phyloP scores from a whole-genome alignment of 2,113 vertebrate species.

The Blennius ocellaris region DNA sequence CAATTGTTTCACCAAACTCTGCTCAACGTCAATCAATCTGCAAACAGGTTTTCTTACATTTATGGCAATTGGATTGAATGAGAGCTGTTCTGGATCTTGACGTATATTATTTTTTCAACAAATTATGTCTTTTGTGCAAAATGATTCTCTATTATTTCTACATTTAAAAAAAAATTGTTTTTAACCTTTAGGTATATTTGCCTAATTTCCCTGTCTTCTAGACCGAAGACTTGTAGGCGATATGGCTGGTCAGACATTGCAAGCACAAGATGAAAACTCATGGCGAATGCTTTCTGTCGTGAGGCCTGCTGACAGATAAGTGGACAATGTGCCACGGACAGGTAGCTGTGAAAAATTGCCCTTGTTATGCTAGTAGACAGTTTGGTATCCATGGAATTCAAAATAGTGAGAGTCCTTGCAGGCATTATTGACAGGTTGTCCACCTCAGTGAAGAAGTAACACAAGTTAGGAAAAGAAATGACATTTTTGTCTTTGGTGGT shows the following conservation, averaged over 20 bases:
- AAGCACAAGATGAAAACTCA: slow-evolving; percentile 56
- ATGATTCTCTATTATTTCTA: slow-evolving; percentile 1
- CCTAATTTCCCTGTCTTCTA: slow-evolving; percentile 6
- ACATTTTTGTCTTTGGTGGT: no score
- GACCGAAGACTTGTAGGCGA: slow-evolving; percentile 23
- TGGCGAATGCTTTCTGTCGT: slow-evolving; percentile 64
- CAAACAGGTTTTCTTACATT: slow-evolving; percentile 35
- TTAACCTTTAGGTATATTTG: slow-evolving; percentile 25
- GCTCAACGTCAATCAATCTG: slow-evolving; percentile 55
- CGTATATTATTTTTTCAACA: slow-evolving; percentile 25
- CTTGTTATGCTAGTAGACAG: slow-evolving; percentile 64
- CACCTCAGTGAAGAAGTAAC: slow-evolving; percentile 19
- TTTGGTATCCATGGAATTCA: slow-evolving; percentile 70
- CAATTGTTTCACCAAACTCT: slow-evolving; percentile 65
- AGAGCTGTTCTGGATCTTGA: slow-evolving; percentile 9
- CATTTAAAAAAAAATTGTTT: background rate
- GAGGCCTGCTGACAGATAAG: slow-evolving; percentile 67
- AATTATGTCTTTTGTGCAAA: background rate
- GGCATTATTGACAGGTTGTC: slow-evolving; percentile 46
- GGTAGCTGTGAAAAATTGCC: slow-evolving; percentile 72
- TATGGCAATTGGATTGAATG: slow-evolving; percentile 4
- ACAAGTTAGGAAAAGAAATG: no score
- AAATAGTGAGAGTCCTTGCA: slow-evolving; percentile 51
- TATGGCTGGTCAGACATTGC: slow-evolving; percentile 29
- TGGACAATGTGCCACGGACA: slow-evolving; percentile 69